A percentile compares a stretch with the other conserved stretches of the same genome.
Evolutionary conservation across 2,113 vertebrate species (phyloP).

Genomic region (Notothenia coriiceps): DNA sequence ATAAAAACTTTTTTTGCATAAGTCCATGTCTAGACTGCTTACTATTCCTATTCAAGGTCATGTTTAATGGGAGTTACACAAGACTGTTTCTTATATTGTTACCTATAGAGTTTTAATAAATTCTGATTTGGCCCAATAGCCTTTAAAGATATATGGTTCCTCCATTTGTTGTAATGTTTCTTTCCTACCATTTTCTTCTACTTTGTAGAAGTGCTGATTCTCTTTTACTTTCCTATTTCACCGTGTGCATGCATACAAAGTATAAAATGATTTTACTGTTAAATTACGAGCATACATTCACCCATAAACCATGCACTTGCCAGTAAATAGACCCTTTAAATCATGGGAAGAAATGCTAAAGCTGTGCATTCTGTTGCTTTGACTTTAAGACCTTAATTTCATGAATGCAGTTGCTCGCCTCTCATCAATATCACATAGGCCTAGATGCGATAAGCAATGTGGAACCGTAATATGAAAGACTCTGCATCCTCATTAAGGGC

Average conservation of each 20-base stretch:
- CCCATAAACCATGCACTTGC: conserved; percentile 62
- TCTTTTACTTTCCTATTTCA: conserved; percentile 44
- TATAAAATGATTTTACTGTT: conserved; percentile 53
- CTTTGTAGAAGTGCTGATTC: conserved; percentile 8
- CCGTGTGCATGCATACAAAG: conserved; percentile 45
- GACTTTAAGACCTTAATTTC: conserved; percentile 64
- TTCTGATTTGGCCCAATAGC: neutral
- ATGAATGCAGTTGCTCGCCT: conserved; percentile 64
- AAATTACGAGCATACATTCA: conserved; percentile 62
- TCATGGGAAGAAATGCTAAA: conserved; percentile 64
- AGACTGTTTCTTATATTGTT: neutral
- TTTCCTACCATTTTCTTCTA: neutral
- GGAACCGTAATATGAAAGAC: conserved; percentile 69
- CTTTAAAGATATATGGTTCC: neutral
- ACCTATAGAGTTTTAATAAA: neutral
- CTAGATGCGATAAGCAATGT: conserved; percentile 58
- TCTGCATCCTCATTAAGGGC: conserved; percentile 72
- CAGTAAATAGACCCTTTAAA: conserved; percentile 61
- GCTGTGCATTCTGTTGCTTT: conserved; percentile 52
- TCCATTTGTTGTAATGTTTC: neutral
- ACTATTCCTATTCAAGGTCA: too few species aligned
- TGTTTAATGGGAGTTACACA: neutral
- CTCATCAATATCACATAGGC: conserved; percentile 72
- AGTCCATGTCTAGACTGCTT: neutral
- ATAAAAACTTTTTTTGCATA: neutral